Conservation (phyloP, 2,113 vertebrate genomes). For the Siniperca chuatsi region DNA sequence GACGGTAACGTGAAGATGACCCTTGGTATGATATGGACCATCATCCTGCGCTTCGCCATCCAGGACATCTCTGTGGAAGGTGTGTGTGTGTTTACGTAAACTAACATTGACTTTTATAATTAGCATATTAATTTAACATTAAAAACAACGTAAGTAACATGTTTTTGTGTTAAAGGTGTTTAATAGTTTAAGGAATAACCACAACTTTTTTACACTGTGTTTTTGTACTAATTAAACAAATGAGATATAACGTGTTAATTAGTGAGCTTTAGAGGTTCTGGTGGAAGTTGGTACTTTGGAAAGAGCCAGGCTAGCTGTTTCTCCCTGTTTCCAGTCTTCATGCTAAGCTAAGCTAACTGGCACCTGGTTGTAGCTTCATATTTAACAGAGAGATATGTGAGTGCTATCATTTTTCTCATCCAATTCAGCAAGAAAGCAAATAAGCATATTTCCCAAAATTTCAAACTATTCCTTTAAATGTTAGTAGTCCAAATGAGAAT, state of each 20-base stretch:
- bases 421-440: background rate
- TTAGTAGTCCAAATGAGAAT: background rate
- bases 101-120: background rate
- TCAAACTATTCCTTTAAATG: background rate
- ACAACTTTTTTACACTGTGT: background rate
- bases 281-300: background rate
- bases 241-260: background rate
- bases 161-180: background rate
- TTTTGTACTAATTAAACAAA: background rate
- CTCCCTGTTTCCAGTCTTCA: background rate
- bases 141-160: background rate
- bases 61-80: conserved; percentile 96
- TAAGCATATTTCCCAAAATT: background rate
- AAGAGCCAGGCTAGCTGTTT: background rate
- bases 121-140: background rate
- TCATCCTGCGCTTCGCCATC: conserved; percentile 94
- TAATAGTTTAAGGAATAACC: too few relatives aligned
- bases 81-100: conserved; percentile 25
- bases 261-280: background rate
- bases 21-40: conserved; percentile 96
- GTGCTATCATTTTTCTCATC: background rate
- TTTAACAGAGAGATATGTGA: background rate
- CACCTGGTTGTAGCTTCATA: background rate
- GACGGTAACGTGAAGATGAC: conserved; percentile 95
- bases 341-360: background rate